A percentile compares a stretch with the other conserved stretches of the same genome.
phyloP scores from a whole-genome alignment of 2,888 invertebrate genomes.

The Habroteleia sp. region DNA sequence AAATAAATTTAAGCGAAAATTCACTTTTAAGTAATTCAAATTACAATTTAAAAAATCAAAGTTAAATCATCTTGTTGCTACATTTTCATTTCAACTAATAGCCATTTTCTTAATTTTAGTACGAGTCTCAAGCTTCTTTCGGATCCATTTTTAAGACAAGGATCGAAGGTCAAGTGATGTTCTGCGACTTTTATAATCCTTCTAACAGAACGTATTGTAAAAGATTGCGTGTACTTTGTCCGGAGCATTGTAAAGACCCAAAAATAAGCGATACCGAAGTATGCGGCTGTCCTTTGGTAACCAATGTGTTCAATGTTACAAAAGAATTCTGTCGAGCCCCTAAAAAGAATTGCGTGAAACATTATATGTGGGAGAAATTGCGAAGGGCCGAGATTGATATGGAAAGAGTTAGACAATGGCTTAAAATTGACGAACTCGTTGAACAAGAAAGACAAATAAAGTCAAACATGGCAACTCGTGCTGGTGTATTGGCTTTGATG shows the following conservation, averaged over 20 bases:
- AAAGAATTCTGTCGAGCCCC: constrained; percentile 93
- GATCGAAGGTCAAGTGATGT: constrained; percentile 97
- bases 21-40: too few species aligned
- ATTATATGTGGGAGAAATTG: constrained; percentile 98
- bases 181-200: constrained; percentile 97
- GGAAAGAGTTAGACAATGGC: constrained; percentile 95
- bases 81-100: neutral
- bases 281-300: constrained; percentile 95
- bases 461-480: constrained; percentile 87
- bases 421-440: constrained; percentile 95
- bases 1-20: too few species aligned
- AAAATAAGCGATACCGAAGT: constrained; percentile 93
- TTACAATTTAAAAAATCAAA: too few species aligned
- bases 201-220: constrained; percentile 96
- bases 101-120: constrained; percentile 84
- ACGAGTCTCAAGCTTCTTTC: constrained; percentile 98
- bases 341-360: constrained; percentile 94
- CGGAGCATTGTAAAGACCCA: constrained; percentile 97
- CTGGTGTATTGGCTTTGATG: constrained; percentile 96
- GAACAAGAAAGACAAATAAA: constrained; percentile 96
- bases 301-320: constrained; percentile 90
- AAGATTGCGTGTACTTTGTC: constrained; percentile 95
- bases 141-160: constrained; percentile 96
- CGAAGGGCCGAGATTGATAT: constrained; percentile 96
- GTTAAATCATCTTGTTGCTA: too few species aligned